Evolutionary conservation across 1,140 invertebrate genomes (phyloP).

Genomic region (Plectus sambesii): DNA sequence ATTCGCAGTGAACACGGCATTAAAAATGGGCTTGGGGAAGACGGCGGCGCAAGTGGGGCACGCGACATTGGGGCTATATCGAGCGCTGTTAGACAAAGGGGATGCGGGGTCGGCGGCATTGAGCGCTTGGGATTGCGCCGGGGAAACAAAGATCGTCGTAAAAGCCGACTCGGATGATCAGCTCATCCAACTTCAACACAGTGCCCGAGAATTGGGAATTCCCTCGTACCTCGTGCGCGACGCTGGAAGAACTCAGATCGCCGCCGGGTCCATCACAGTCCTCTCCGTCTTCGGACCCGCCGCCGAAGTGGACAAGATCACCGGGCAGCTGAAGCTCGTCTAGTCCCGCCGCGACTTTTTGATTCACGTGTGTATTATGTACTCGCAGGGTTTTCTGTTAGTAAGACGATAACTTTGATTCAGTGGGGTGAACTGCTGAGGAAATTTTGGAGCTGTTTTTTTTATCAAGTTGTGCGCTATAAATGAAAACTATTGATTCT

Average conservation of each 20-base stretch:
- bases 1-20: slow-evolving; percentile 55
- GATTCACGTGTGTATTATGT: no score
- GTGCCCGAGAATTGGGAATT: slow-evolving; percentile 49
- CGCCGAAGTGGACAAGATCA: slow-evolving; percentile 48
- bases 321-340: slow-evolving; percentile 48
- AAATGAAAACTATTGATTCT: no score
- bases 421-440: no score
- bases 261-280: slow-evolving; percentile 50
- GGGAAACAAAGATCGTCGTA: slow-evolving; percentile 56
- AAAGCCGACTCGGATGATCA: slow-evolving; percentile 54
- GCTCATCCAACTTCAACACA: slow-evolving; percentile 50
- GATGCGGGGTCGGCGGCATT: slow-evolving; percentile 30
- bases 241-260: slow-evolving; percentile 56
- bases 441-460: no score
- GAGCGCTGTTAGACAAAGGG: slow-evolving; percentile 48
- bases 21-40: slow-evolving; percentile 57
- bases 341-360: slow-evolving; percentile 31
- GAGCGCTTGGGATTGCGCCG: slow-evolving; percentile 37
- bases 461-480: no score
- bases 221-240: slow-evolving; percentile 55
- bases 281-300: slow-evolving; percentile 50
- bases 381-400: no score
- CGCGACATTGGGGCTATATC: slow-evolving; percentile 54
- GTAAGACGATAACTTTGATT: no score
- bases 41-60: slow-evolving; percentile 57